These are phyloP conservation scores for Spodoptera litura DNA, from an alignment of 1,140 invertebrate species.

Conservation along the genomic window DNA sequence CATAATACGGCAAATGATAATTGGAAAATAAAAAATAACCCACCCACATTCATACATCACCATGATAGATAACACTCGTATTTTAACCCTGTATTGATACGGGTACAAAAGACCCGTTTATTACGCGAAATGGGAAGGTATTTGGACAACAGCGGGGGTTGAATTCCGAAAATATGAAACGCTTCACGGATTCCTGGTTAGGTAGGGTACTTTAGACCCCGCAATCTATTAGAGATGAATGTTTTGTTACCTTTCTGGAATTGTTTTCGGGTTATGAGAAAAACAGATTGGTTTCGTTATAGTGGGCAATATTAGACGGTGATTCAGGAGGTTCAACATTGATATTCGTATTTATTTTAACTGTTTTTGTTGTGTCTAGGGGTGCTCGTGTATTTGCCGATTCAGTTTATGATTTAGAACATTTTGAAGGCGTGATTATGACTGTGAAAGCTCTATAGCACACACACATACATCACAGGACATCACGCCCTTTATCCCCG, in stretches of 20 bases:
- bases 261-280: conserved; percentile 9
- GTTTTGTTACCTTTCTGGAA: conserved; percentile 8
- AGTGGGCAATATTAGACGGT: not conserved
- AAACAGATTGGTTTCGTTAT: conserved; percentile 5
- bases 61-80: conserved; percentile 43
- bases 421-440: no score
- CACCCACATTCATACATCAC: conserved; percentile 13
- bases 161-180: conserved; percentile 24
- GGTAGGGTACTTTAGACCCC: conserved; percentile 11
- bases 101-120: conserved; percentile 44
- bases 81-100: conserved; percentile 46
- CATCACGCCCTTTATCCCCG: no score
- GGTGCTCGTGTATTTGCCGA: no score
- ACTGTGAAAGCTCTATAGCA: no score
- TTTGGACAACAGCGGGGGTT: conserved; percentile 35
- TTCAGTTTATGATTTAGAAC: no score
- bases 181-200: conserved; percentile 1
- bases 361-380: no score
- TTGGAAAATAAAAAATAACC: conserved; percentile 36
- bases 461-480: no score
- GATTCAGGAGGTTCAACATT: no score
- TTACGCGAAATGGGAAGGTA: conserved; percentile 43
- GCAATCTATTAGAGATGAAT: conserved; percentile 22
- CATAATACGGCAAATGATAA: not conserved
- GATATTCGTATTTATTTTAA: no score